A percentile compares a stretch with the other conserved stretches of the same genome.
Evolutionary conservation across 30 jellyfish, hydroid and myxozoan species (phyloP).

Genomic region (Catostylus mosaicus): DNA sequence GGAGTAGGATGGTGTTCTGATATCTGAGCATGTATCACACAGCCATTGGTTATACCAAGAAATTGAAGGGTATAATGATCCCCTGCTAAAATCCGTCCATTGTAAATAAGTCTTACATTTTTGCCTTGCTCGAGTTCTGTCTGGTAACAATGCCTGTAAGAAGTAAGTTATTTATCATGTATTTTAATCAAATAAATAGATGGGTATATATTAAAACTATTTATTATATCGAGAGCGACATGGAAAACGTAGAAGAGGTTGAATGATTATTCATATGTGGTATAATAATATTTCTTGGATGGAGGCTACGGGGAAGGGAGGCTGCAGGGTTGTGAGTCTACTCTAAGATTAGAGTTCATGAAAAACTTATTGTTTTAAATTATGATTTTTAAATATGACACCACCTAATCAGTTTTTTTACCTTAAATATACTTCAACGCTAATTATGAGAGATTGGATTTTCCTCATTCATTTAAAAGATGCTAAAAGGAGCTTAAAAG

Average conservation of each 20-base stretch:
- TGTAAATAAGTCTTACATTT: constrained; percentile 59
- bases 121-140: constrained; percentile 61
- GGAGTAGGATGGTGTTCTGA: constrained; percentile 37
- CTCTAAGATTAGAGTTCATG: too few species aligned
- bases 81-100: constrained; percentile 74
- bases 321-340: too few species aligned
- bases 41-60: constrained; percentile 53
- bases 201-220: neutral
- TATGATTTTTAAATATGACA: too few species aligned
- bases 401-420: too few species aligned
- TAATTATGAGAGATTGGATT: too few species aligned
- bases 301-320: too few species aligned
- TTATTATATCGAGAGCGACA: neutral
- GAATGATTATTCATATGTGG: neutral
- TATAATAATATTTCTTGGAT: neutral
- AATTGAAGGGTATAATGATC: constrained; percentile 44
- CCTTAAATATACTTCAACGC: too few species aligned
- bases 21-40: constrained; percentile 75
- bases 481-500: too few species aligned
- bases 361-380: too few species aligned
- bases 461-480: too few species aligned
- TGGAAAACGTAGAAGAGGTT: too few species aligned
- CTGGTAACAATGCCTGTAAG: constrained; percentile 58
- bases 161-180: neutral
- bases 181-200: neutral